Evolutionary conservation across 2,888 invertebrate species (phyloP).

Genomic region (Nyleta sp.): DNA sequence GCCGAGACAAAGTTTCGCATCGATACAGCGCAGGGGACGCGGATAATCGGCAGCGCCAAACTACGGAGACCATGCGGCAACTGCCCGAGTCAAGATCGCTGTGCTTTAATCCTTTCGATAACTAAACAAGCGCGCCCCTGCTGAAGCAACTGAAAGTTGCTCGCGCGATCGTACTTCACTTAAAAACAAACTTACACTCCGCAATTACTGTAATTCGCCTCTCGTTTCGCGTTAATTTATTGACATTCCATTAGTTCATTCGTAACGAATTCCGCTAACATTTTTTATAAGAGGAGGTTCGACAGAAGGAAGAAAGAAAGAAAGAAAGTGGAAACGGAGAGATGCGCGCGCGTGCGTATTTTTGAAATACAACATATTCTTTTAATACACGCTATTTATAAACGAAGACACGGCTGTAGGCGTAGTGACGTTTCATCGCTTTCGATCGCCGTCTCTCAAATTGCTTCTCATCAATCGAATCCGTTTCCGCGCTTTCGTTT

Average conservation of each 20-base stretch:
- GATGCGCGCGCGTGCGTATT: constrained; percentile 36
- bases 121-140: constrained; percentile 16
- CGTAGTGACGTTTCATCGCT: constrained; percentile 26
- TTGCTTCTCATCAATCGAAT: no score
- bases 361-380: constrained; percentile 22
- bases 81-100: constrained; percentile 55
- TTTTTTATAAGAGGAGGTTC: constrained; percentile 44
- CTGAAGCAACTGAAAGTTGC: constrained; percentile 27
- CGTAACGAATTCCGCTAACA: constrained; percentile 15
- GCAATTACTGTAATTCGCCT: constrained; percentile 30
- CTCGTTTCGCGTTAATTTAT: constrained; percentile 38
- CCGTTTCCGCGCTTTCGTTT: background rate
- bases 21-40: constrained; percentile 89
- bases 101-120: constrained; percentile 56
- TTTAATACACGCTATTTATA: constrained; percentile 45
- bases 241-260: constrained; percentile 54
- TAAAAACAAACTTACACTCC: constrained; percentile 35
- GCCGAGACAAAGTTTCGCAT: constrained; percentile 80
- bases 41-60: constrained; percentile 83
- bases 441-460: background rate
- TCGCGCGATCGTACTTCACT: constrained; percentile 27
- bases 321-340: background rate
- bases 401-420: constrained; percentile 9
- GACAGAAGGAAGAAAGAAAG: constrained; percentile 8
- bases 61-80: constrained; percentile 38